These are phyloP conservation scores for Chamaea fasciata DNA, from an alignment of 2,113 vertebrate species.

Conservation along the genomic window DNA sequence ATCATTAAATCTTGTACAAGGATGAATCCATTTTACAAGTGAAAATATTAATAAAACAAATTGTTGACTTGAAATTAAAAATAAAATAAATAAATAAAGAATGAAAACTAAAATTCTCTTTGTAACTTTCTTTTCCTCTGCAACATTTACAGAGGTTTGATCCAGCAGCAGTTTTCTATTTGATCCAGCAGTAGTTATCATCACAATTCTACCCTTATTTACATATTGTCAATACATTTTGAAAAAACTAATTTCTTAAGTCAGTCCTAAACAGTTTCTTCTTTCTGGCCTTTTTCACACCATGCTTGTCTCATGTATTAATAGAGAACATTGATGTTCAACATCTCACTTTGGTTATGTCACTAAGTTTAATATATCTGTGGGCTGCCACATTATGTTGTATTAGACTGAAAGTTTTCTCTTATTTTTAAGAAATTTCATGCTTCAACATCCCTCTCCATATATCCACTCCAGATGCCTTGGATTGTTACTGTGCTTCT, in stretches of 20 bases:
- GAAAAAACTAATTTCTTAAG: neutral
- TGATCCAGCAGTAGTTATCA: neutral
- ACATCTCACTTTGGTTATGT: neutral
- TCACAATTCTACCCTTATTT: neutral
- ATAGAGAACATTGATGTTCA: neutral
- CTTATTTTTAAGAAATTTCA: neutral
- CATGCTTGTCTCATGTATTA: neutral
- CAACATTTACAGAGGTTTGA: neutral
- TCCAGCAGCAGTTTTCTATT: neutral
- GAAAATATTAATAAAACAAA: neutral
- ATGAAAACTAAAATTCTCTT: too few species aligned
- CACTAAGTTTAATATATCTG: neutral
- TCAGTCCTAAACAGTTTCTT: neutral
- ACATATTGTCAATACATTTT: neutral
- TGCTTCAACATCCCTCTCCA: neutral
- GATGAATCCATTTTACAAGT: neutral
- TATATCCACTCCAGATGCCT: neutral
- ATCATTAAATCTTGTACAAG: neutral
- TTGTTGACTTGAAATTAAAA: neutral
- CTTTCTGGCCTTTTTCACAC: neutral
- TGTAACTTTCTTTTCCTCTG: neutral
- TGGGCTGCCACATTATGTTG: neutral
- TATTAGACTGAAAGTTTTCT: neutral
- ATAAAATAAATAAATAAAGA: neutral
- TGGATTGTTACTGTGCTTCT: neutral